phyloP scores from a whole-genome alignment of 92 coral and sea anemone species.

The Epizoanthus illoricatus region DNA sequence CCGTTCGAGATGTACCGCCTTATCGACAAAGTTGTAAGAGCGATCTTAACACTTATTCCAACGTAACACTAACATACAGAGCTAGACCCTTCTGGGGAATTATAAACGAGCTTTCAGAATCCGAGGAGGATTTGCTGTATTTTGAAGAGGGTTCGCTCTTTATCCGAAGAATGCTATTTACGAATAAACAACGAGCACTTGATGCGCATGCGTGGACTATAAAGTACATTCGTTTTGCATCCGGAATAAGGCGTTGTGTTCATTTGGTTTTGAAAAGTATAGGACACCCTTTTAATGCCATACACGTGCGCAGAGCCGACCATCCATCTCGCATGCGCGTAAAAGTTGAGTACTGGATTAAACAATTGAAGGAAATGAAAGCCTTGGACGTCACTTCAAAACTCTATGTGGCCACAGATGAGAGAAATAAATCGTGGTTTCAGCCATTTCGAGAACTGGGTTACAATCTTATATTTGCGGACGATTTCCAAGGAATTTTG shows the following conservation, averaged over 20 bases:
- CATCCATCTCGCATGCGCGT: slow-evolving; percentile 70
- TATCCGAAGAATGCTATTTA: slow-evolving; percentile 65
- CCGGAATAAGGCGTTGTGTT: slow-evolving; percentile 57
- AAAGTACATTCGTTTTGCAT: slow-evolving; percentile 70
- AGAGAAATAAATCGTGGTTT: slow-evolving; percentile 80
- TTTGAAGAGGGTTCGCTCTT: slow-evolving; percentile 93
- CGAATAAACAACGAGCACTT: slow-evolving; percentile 60
- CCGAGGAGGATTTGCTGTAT: slow-evolving; percentile 71
- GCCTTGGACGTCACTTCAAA: slow-evolving; percentile 59
- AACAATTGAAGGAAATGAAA: slow-evolving; percentile 37
- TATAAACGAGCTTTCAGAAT: slow-evolving; percentile 58
- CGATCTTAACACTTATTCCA: slow-evolving; percentile 27
- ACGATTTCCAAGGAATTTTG: slow-evolving; percentile 45
- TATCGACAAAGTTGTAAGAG: slow-evolving; percentile 60
- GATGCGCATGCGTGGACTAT: slow-evolving; percentile 77
- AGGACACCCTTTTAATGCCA: slow-evolving; percentile 72
- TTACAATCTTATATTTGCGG: slow-evolving; percentile 72
- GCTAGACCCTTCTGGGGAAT: slow-evolving; percentile 67
- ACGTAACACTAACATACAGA: neutral
- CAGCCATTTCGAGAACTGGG: slow-evolving; percentile 80
- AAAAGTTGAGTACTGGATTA: slow-evolving; percentile 67
- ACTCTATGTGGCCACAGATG: slow-evolving; percentile 96
- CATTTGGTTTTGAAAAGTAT: slow-evolving; percentile 39
- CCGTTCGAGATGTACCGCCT: slow-evolving; percentile 31
- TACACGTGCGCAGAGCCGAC: slow-evolving; percentile 87